Conservation (phyloP, 2,113 vertebrate species). For the Eclectus roratus region DNA sequence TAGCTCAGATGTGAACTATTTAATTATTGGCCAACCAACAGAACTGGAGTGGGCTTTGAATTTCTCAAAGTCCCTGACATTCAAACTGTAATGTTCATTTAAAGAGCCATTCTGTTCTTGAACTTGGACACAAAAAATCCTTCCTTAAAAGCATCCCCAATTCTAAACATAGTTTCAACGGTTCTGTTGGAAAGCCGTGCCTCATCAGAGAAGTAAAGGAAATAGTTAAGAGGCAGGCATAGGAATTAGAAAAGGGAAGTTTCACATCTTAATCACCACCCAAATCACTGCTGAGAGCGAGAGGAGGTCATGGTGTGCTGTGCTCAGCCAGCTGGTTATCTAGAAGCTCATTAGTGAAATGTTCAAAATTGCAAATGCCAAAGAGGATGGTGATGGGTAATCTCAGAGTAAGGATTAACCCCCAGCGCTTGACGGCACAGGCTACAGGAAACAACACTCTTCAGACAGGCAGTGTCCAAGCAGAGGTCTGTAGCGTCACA, state of each 20-base stretch:
- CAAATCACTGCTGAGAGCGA: neutral
- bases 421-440: neutral
- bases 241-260: neutral
- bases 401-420: neutral
- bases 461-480: neutral
- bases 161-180: neutral
- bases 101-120: neutral
- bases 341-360: neutral
- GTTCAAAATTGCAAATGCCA: neutral
- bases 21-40: neutral
- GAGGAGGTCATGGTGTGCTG: neutral
- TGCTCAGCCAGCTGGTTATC: neutral
- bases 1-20: neutral
- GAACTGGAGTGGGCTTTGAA: neutral
- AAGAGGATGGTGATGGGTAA: neutral
- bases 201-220: neutral
- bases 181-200: neutral
- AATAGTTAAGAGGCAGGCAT: neutral
- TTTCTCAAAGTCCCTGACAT: neutral
- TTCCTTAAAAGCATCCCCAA: neutral
- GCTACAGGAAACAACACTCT: neutral
- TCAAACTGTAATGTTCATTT: neutral
- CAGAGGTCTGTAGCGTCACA: neutral
- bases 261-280: neutral
- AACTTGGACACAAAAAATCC: neutral